Conservation (phyloP, 2,113 vertebrate genomes). For the Orcinus orca region DNA sequence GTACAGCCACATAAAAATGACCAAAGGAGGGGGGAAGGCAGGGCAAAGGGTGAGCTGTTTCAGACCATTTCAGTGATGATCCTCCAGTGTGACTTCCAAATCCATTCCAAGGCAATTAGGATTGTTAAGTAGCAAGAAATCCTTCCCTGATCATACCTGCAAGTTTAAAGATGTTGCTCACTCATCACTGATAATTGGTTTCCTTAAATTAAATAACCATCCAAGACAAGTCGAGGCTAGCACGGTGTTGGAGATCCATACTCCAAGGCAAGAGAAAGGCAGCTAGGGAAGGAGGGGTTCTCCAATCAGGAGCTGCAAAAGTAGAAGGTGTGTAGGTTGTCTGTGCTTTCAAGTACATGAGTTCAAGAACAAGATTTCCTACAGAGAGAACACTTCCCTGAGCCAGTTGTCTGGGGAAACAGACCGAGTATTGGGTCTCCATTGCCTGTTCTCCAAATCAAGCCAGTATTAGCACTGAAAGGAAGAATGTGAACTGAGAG, state of each 20-base stretch:
- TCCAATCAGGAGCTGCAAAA: not conserved
- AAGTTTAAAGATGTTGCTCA: not conserved
- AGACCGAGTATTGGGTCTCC: not conserved
- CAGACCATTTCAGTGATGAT: not conserved
- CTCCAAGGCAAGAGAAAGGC: not conserved
- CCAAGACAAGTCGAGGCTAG: not conserved
- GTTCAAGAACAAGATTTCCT: not conserved
- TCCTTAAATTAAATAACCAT: slow-evolving; percentile 8
- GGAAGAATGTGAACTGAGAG: not conserved
- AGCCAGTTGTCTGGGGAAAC: not conserved
- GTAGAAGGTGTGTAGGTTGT: not conserved
- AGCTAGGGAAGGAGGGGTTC: not conserved
- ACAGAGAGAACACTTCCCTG: not conserved
- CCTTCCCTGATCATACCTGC: not conserved
- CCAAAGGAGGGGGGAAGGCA: not conserved
- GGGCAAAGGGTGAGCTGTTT: not conserved
- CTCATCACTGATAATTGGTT: not conserved
- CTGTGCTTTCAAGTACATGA: not conserved
- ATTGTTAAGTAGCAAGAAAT: not conserved
- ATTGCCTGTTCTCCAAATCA: not conserved
- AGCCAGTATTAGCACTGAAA: not conserved
- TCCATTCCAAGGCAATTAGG: not conserved
- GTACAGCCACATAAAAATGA: not conserved
- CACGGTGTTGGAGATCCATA: not conserved
- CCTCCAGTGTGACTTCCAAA: not conserved